These are phyloP conservation scores for Semotilus atromaculatus DNA, from an alignment of 2,797 vertebrate genomes.

Conservation along the genomic window DNA sequence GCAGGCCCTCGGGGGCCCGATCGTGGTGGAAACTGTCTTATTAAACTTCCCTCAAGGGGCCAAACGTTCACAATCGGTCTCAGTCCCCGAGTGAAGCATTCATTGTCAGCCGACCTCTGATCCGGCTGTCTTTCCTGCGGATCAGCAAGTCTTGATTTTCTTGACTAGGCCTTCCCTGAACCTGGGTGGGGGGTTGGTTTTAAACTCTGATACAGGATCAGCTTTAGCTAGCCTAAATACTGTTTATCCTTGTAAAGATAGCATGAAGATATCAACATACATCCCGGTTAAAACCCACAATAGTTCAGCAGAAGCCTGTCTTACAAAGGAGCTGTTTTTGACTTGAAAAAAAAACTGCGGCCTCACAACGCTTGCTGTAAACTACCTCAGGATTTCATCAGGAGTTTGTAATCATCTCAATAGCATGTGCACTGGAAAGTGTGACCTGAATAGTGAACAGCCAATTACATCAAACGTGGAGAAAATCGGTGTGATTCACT, in stretches of 20 bases:
- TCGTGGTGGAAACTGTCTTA: slow-evolving; percentile 22
- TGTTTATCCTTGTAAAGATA: slow-evolving; percentile 14
- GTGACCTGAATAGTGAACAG: neutral
- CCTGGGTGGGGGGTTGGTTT: neutral
- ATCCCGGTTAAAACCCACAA: neutral
- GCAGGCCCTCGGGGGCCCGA: slow-evolving; percentile 19
- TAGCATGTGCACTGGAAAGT: neutral
- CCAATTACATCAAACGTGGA: neutral
- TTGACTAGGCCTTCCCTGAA: slow-evolving; percentile 7
- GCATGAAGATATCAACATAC: slow-evolving; percentile 1
- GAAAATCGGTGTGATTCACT: neutral
- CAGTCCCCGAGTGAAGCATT: slow-evolving; percentile 21
- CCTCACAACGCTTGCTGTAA: neutral
- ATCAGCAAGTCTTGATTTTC: slow-evolving; percentile 44
- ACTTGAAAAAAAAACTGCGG: neutral
- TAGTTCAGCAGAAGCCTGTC: neutral
- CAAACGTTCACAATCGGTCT: slow-evolving; percentile 18
- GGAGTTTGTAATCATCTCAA: neutral
- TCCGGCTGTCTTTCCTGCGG: slow-evolving; percentile 34
- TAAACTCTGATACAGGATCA: neutral
- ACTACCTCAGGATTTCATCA: neutral
- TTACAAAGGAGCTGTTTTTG: neutral
- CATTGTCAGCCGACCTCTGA: slow-evolving; percentile 39
- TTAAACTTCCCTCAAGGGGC: slow-evolving; percentile 46
- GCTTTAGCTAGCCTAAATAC: slow-evolving; percentile 10